Percentiles rank a stretch among this genome's conserved stretches.
Evolutionary conservation across 2,113 vertebrate genomes (phyloP).

Genomic region (Rhombomys opimus): DNA sequence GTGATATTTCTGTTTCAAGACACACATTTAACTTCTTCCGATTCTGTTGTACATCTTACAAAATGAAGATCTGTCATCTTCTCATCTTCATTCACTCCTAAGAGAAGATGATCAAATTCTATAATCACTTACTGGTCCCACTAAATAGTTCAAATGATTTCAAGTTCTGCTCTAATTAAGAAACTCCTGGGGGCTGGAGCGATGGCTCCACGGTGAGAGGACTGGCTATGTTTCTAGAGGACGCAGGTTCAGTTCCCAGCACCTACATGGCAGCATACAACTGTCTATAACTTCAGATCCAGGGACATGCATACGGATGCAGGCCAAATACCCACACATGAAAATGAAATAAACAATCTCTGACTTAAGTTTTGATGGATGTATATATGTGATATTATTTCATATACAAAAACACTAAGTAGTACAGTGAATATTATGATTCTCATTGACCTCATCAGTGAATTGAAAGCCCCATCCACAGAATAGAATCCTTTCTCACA

Average conservation of each 20-base stretch:
- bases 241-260: no score
- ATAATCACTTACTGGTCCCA: background rate
- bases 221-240: background rate
- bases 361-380: background rate
- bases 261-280: no score
- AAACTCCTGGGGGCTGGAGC: background rate
- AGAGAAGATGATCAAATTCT: background rate
- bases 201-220: background rate
- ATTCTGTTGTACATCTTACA: background rate
- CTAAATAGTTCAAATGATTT: conserved; percentile 38
- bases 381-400: background rate
- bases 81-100: background rate
- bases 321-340: no score
- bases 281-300: no score
- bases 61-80: background rate
- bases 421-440: conserved; percentile 1
- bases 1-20: conserved; percentile 1
- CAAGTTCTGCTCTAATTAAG: conserved; percentile 13
- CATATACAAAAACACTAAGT: background rate
- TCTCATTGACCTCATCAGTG: background rate
- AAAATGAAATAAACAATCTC: no score
- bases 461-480: background rate
- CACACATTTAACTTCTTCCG: background rate
- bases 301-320: no score
- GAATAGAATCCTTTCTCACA: background rate